phyloP scores from a whole-genome alignment of 2,888 invertebrate species.

The Campaea margaritaria region DNA sequence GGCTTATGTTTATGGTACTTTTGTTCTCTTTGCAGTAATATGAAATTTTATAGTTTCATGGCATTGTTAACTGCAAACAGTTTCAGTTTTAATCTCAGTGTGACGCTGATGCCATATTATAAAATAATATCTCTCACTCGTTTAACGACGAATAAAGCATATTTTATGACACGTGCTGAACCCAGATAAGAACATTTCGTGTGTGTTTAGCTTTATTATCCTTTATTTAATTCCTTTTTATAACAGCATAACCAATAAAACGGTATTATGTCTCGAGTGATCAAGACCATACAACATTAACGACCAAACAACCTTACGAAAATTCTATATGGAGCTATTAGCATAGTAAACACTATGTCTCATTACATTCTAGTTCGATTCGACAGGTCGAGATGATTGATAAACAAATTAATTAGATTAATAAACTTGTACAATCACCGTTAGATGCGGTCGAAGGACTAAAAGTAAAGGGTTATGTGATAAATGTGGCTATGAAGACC shows the following conservation, averaged over 20 bases:
- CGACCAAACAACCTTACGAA: constrained; percentile 6
- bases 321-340: constrained; percentile 5
- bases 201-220: constrained; percentile 6
- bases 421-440: constrained; percentile 48
- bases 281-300: constrained; percentile 6
- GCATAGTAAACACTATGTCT: not conserved
- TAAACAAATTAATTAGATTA: constrained; percentile 55
- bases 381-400: constrained; percentile 31
- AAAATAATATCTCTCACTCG: no score
- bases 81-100: not conserved
- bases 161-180: constrained; percentile 15
- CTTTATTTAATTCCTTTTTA: constrained; percentile 17
- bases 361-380: constrained; percentile 8
- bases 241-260: constrained; percentile 18
- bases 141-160: not conserved
- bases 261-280: constrained; percentile 8
- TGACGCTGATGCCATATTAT: not conserved
- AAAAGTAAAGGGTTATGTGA: constrained; percentile 59
- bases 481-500: constrained; percentile 14
- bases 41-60: constrained; percentile 44
- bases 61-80: constrained; percentile 25
- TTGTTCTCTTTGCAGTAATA: constrained; percentile 44
- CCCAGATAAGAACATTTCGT: constrained; percentile 3
- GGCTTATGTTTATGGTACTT: constrained; percentile 61
- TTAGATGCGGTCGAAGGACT: constrained; percentile 62